Conservation (phyloP, 2,888 invertebrate species). For the Elmis aenea region DNA sequence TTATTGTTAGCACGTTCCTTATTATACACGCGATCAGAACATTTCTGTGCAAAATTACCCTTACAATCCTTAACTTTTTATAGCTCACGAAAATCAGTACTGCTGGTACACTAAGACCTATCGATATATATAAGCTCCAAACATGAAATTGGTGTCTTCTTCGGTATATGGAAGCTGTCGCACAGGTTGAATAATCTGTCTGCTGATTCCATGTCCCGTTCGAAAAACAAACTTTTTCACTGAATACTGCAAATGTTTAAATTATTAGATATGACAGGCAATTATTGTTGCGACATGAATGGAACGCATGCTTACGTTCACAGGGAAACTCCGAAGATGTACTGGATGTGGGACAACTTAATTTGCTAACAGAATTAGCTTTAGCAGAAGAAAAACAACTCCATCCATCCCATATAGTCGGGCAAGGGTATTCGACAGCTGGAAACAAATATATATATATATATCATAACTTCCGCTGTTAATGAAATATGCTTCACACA, state of each 20-base stretch:
- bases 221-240: constrained; percentile 52
- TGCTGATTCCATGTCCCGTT: constrained; percentile 56
- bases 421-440: constrained; percentile 44
- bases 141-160: constrained; percentile 54
- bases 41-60: constrained; percentile 57
- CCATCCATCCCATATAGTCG: constrained; percentile 61
- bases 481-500: too few species aligned
- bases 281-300: too few species aligned
- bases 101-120: constrained; percentile 53
- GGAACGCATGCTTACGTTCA: too few species aligned
- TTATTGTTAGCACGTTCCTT: constrained; percentile 54
- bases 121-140: constrained; percentile 50
- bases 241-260: constrained; percentile 54
- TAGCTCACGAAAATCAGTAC: constrained; percentile 54
- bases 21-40: constrained; percentile 55
- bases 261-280: too few species aligned
- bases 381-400: constrained; percentile 53
- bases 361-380: constrained; percentile 43
- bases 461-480: too few species aligned
- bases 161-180: constrained; percentile 51
- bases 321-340: too few species aligned
- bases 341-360: too few species aligned
- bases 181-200: constrained; percentile 57
- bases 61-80: constrained; percentile 47
- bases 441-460: too few species aligned